Evolutionary conservation across 2,888 invertebrate species (phyloP).

Genomic region (Patella depressa): DNA sequence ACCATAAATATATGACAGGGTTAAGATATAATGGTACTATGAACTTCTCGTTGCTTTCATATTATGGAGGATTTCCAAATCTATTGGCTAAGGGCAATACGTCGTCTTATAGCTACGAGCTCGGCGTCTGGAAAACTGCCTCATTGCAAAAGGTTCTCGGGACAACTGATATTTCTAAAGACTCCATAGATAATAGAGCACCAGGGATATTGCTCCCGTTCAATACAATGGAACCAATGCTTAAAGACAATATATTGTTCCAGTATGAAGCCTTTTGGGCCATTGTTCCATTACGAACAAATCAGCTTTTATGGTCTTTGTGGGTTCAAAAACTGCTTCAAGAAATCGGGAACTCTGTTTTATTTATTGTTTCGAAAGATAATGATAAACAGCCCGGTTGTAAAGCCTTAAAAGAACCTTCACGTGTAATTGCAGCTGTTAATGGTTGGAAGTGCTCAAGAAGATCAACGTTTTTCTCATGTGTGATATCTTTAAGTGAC

Average conservation of each 20-base stretch:
- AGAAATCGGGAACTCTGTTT: background rate
- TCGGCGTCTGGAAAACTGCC: background rate
- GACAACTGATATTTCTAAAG: background rate
- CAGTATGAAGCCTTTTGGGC: slow-evolving; percentile 7
- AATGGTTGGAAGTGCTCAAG: background rate
- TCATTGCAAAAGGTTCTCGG: background rate
- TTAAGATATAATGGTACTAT: background rate
- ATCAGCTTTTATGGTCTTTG: background rate
- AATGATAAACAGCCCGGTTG: background rate
- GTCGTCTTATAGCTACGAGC: background rate
- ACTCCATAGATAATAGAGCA: background rate
- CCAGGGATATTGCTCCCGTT: background rate
- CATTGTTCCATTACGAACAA: background rate
- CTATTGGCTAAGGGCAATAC: background rate
- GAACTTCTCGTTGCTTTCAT: background rate
- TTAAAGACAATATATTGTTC: slow-evolving; percentile 1
- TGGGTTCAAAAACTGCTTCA: slow-evolving; percentile 10
- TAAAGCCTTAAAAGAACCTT: background rate
- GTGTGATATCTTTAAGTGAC: slow-evolving; percentile 10
- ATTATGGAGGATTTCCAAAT: background rate
- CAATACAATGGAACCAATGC: background rate
- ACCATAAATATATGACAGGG: background rate
- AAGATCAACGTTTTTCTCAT: slow-evolving; percentile 9
- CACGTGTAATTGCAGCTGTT: background rate
- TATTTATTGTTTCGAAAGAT: background rate